Evolutionary conservation across 2,113 vertebrate genomes (phyloP), one percentile per base, ranked within the genome.

Genomic region (Ciconia boyciana): DNA sequence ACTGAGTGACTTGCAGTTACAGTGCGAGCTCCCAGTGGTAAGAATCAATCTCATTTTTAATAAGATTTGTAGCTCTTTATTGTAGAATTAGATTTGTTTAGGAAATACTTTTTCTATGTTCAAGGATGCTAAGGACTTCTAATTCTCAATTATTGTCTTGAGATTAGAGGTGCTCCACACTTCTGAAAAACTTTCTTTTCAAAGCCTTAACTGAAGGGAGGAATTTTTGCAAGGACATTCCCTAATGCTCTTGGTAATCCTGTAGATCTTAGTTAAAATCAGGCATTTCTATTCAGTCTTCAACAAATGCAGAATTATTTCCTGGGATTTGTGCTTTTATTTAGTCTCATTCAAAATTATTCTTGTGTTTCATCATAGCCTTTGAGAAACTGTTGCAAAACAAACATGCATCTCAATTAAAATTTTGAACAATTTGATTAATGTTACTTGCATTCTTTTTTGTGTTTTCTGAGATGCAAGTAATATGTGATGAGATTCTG

Each of bases 141-240:
- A 77, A 41, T 77, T 93, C 55, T 89, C 71, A 86, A 10, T 60
- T 90, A 77, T 6, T 93, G 66, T 46, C 58, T 82, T 85, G 89
- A 83, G 41, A 57, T 89, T 83, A 94, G 91, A 93, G 75, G 79
- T 94, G 77, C 61, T 88, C 41, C 32, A 62, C 34, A 83, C 46
- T 91, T 88, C 36, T 39, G 29, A 83, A 87, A 87, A 95, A 43
- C 21, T 72, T 78, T 44, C 7, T 69, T 81, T 89, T 77, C 54
- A 90, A 94, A 83, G 89, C 93, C 84, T 95, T 97, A 97, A 90
- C 70, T 34, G 28, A 83, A 71, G 6, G n/a, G 52, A 83, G 13
- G 24, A 96, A 39, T 68, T 92, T 90, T 83, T 94, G 54, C 52
- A 89, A 87, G 34, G 55, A 54, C 2, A 3, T 81, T 91, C 58